A percentile compares a stretch with the other conserved stretches of the same genome.
These are phyloP conservation scores for Sialia sialis DNA, from an alignment of 2,113 vertebrate genomes.

Conservation along the genomic window DNA sequence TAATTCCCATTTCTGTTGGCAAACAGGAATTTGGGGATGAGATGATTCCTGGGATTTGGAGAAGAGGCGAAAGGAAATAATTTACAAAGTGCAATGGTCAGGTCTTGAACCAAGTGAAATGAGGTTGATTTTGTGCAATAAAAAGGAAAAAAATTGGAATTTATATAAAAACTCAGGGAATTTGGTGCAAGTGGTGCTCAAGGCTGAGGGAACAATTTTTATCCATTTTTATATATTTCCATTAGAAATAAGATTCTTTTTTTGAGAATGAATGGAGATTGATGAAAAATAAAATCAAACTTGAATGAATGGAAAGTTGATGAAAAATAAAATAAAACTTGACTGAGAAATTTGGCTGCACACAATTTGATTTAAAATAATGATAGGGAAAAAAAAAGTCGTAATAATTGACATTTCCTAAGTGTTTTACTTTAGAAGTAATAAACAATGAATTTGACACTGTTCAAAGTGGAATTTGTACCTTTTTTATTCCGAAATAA, in stretches of 20 bases:
- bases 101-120: not conserved
- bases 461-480: not conserved
- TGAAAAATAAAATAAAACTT: not conserved
- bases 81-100: not conserved
- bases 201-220: not conserved
- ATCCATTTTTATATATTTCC: too few species aligned
- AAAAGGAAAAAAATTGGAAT: not conserved
- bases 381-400: not conserved
- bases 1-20: not conserved
- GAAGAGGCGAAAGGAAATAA: not conserved
- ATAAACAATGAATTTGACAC: not conserved
- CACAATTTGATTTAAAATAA: not conserved
- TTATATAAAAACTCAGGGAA: not conserved
- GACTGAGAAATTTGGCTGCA: not conserved
- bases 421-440: not conserved
- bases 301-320: not conserved
- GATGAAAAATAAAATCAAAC: not conserved
- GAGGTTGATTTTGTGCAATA: not conserved
- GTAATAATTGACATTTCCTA: not conserved
- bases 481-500: not conserved
- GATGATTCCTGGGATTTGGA: not conserved
- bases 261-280: not conserved
- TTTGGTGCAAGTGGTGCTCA: not conserved
- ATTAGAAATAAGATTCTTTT: not conserved
- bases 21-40: not conserved